Evolutionary conservation across 2,888 invertebrate genomes (phyloP).

Genomic region (Cosmia trapezina): DNA sequence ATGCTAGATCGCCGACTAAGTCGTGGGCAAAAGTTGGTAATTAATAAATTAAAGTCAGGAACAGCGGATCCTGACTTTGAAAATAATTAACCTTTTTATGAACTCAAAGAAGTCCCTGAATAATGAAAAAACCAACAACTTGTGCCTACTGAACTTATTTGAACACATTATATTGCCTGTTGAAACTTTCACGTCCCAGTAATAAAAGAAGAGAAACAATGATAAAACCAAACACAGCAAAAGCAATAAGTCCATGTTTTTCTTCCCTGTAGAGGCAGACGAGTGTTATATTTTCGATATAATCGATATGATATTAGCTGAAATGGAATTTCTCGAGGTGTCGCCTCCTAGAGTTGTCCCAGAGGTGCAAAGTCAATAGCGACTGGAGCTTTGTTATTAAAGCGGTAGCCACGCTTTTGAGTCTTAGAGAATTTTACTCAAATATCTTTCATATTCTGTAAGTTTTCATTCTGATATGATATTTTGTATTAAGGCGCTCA

Average conservation of each 20-base stretch:
- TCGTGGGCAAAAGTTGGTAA: too few species aligned
- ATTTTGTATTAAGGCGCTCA: neutral
- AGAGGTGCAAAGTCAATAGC: slow-evolving; percentile 66
- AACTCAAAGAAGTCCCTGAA: too few species aligned
- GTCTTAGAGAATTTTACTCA: neutral
- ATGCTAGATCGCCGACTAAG: too few species aligned
- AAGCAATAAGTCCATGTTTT: slow-evolving; percentile 47
- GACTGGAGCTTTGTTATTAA: slow-evolving; percentile 59
- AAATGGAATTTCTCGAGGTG: slow-evolving; percentile 64
- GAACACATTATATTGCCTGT: neutral
- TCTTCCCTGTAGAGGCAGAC: slow-evolving; percentile 10
- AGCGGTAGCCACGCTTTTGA: slow-evolving; percentile 32
- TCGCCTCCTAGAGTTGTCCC: slow-evolving; percentile 57
- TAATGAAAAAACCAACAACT: neutral
- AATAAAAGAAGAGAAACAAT: slow-evolving; percentile 18
- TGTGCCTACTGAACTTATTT: neutral
- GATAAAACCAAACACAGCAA: slow-evolving; percentile 15
- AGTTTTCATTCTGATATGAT: too few species aligned
- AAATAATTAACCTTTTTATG: too few species aligned
- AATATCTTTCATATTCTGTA: too few species aligned
- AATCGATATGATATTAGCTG: slow-evolving; percentile 62
- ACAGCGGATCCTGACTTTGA: too few species aligned
- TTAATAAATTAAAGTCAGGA: too few species aligned
- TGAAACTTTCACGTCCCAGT: neutral
- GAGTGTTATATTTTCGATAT: slow-evolving; percentile 53